phyloP scores from a whole-genome alignment of 2,113 vertebrate species.

The Caloenas nicobarica region DNA sequence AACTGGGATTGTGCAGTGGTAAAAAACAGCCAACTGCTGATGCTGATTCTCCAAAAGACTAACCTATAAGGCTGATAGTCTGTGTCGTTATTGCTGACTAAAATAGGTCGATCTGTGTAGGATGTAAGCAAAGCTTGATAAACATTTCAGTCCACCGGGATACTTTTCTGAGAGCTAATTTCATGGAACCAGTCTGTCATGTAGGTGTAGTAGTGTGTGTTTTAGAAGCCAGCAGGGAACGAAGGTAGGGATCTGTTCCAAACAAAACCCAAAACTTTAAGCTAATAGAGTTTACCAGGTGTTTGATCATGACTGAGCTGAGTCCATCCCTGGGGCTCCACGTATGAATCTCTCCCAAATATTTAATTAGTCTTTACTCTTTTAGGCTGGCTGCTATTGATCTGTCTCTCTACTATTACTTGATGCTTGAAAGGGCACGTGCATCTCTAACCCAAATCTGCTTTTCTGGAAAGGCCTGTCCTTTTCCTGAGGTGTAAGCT shows the following conservation, averaged over 20 bases:
- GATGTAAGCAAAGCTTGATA: neutral
- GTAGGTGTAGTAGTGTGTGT: neutral
- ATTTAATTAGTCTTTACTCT: neutral
- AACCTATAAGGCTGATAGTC: neutral
- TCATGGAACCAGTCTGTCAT: neutral
- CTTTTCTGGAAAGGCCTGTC: neutral
- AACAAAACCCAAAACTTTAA: neutral
- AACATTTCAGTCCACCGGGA: neutral
- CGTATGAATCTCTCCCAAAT: neutral
- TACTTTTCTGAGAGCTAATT: neutral
- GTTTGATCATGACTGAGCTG: neutral
- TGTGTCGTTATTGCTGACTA: neutral
- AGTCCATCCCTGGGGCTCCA: neutral
- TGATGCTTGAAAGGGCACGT: neutral
- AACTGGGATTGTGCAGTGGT: neutral
- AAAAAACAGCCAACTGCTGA: neutral
- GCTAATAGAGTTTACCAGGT: neutral
- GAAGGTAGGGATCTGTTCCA: neutral
- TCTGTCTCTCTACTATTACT: neutral
- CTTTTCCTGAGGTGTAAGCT: neutral
- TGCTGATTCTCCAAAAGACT: neutral
- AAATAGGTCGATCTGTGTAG: neutral
- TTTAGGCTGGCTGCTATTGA: neutral
- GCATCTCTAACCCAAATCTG: neutral
- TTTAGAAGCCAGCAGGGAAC: neutral